Evolutionary conservation across 1,140 invertebrate genomes (phyloP), one percentile per base, ranked within the genome.

Genomic region (Dendrolimus kikuchii): DNA sequence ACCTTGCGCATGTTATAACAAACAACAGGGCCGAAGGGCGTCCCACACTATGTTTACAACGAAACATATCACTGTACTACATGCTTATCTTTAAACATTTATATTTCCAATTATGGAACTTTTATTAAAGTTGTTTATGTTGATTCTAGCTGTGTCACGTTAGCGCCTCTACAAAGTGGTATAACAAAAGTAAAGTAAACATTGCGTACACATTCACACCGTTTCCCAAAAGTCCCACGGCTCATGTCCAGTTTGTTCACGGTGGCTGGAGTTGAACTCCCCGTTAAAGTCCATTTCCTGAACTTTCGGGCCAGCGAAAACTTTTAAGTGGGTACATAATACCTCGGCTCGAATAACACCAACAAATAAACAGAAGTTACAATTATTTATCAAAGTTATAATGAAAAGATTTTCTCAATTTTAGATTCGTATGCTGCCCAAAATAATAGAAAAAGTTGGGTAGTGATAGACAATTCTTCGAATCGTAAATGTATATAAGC

Each of bases 151-250:
- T 37, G 23, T 39, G 44, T 55, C 37, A 37, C 53, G 56, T 55
- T 46, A 42, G 38, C 53, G 45, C 48, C 39, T 43, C 37, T 38
- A 9, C 36, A 49, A 60, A 60, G 53, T 57, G 46, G 51, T 46
- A 60, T 49, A 50, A 60, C 59, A 57, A 59, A 53, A 55, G 52
- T 56, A 57, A 65, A 45, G 60, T 54, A 68, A 71, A 71, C 65
- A 68, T 66, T 60, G 48, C 53, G 46, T 58, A 59, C 59, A 62
- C 65, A 62, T 64, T 63, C 62, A 53, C 60, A 63, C 59, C 56
- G 55, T 51, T 54, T 56, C 54, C 52, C 38, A 55, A 46, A 41
- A 52, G 60, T 55, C 55, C 59, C 62, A 64, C 57, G 49, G 59
- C 41, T 60, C 44, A 51, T 53, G 51, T 51, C n/a, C 55, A 60